Percentiles rank a stretch among this genome's conserved stretches.
Evolutionary conservation across 1,140 invertebrate genomes (phyloP).

Genomic region (Rhysida immarginata): DNA sequence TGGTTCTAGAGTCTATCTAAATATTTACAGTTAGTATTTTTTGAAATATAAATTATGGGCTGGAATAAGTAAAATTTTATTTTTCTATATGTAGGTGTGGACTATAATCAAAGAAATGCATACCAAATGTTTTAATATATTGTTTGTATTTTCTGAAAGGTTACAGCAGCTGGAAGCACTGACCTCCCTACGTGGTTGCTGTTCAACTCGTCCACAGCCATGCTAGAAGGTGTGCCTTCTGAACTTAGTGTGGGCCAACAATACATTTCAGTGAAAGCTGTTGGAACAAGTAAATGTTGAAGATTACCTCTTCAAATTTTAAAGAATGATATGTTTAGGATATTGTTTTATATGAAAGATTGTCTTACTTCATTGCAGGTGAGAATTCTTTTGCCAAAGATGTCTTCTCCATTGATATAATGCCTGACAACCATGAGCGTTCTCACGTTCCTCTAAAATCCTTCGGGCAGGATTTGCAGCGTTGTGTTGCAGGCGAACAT

Average conservation of each 20-base stretch:
- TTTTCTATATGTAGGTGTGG: no score
- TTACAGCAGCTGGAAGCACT: constrained; percentile 25
- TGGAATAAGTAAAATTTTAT: no score
- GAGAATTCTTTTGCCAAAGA: constrained; percentile 31
- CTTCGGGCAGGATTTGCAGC: background rate
- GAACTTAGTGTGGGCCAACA: constrained; percentile 38
- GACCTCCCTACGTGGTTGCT: constrained; percentile 30
- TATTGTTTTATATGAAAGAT: no score
- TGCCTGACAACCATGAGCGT: constrained; percentile 19
- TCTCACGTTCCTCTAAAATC: constrained; percentile 8
- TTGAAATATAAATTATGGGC: no score
- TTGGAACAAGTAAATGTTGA: constrained; percentile 13
- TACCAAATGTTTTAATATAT: no score
- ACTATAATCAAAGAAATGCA: no score
- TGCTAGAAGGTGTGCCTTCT: constrained; percentile 40
- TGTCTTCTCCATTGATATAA: constrained; percentile 40
- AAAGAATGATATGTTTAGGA: no score
- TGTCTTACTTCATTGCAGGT: constrained; percentile 15
- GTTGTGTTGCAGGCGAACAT: constrained; percentile 23
- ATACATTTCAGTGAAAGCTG: constrained; percentile 34
- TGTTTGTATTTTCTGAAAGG: constrained; percentile 23
- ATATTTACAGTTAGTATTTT: no score
- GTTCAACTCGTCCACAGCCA: constrained; percentile 26
- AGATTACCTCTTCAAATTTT: no score
- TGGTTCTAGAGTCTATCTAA: no score